Conservation (phyloP, 2,113 vertebrate genomes). For the Oryzias melastigma region DNA sequence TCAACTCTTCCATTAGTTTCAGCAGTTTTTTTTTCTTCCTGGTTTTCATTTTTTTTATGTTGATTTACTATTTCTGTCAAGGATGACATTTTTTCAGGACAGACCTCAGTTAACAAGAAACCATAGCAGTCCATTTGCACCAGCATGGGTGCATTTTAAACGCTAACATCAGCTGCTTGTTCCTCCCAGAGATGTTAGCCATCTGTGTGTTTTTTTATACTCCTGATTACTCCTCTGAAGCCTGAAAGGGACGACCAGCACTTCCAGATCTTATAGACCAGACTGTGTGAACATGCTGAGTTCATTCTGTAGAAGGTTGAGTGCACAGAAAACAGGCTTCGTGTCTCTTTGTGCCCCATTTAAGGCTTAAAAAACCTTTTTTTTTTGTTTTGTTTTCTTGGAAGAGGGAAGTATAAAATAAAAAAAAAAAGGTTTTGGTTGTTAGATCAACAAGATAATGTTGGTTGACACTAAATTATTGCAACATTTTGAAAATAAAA, state of each 20-base stretch:
- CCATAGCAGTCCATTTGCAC: not conserved
- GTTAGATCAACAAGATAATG: no score
- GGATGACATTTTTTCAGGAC: not conserved
- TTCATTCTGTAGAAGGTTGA: not conserved
- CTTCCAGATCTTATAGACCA: not conserved
- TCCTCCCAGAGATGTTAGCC: conserved; percentile 1
- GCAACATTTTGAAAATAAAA: no score
- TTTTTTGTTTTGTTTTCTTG: no score
- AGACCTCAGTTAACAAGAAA: not conserved
- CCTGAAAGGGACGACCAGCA: not conserved
- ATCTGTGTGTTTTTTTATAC: not conserved
- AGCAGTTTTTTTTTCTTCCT: no score
- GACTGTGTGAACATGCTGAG: not conserved
- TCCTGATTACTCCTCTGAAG: not conserved
- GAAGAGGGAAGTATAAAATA: no score
- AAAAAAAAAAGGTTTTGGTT: no score
- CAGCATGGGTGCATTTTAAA: not conserved
- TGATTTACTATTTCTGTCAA: no score
- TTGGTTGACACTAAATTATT: no score
- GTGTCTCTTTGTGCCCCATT: no score
- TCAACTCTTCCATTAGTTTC: no score
- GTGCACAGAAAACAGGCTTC: not conserved
- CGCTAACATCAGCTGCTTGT: not conserved
- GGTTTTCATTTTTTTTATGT: no score
- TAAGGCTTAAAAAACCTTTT: no score